These are phyloP conservation scores for Tigriopus californicus DNA, from an alignment of 2,888 invertebrate species.

Conservation along the genomic window DNA sequence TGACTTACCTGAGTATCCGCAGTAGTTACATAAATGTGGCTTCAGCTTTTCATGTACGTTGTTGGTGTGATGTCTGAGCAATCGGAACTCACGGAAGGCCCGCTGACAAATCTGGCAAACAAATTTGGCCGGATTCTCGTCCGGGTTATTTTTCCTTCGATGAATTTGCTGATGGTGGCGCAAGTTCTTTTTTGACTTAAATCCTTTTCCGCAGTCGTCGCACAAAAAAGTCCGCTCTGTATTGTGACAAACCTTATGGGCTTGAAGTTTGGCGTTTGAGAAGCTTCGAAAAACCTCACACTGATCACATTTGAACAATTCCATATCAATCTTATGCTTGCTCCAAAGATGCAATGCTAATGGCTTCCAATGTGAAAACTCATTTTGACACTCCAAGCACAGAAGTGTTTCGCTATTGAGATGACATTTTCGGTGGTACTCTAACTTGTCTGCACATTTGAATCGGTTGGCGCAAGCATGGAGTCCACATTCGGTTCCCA, in stretches of 20 bases:
- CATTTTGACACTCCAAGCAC: slow-evolving; percentile 45
- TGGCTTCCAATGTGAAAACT: slow-evolving; percentile 40
- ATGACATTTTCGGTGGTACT: slow-evolving; percentile 1
- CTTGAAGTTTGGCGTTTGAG: not conserved
- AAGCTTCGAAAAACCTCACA: slow-evolving; percentile 37
- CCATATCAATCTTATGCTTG: slow-evolving; percentile 53
- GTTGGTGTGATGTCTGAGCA: too few relatives aligned
- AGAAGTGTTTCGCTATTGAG: slow-evolving; percentile 24
- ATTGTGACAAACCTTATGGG: not conserved
- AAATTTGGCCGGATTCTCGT: too few relatives aligned
- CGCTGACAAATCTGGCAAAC: too few relatives aligned
- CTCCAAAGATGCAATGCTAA: slow-evolving; percentile 63
- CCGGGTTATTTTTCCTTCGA: too few relatives aligned
- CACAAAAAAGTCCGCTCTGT: not conserved
- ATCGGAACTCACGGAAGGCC: too few relatives aligned
- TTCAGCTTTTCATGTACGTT: too few relatives aligned
- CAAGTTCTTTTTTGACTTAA: not conserved
- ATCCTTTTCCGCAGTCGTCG: not conserved
- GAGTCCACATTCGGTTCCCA: not conserved
- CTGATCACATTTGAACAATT: slow-evolving; percentile 51
- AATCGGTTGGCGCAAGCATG: not conserved
- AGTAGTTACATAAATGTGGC: too few relatives aligned
- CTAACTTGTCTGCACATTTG: not conserved
- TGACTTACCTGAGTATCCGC: too few relatives aligned
- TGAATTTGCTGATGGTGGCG: not conserved